Base-by-base conservation (phyloP, 2,888 invertebrate species). In the Parasteatoda lunata region DNA sequence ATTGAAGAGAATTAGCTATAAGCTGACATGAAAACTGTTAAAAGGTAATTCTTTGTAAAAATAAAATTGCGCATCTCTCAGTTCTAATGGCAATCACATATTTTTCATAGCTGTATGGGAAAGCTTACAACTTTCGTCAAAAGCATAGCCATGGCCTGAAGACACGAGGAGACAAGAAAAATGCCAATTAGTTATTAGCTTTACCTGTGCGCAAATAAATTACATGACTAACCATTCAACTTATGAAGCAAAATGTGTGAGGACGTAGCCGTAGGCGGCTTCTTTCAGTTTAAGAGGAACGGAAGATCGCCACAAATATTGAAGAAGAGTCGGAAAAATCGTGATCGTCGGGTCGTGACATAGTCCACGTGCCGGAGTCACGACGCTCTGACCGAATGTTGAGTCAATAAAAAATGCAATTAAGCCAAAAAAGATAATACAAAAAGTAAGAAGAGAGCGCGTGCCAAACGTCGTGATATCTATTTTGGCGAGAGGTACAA, bases 391-490 rank as follows among this genome's bases (percentile, higher is more conserved):
- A 54, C 79, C 47, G 65, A 47, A 77, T 77, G 70, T 52, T 73
- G 77, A 77, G 77, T 77, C 84, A 77, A 84, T 77, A 77, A 76
- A 84, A 77, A 72, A 65, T 47, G 84, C 84, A 84, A 84, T 84
- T 77, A 77, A 72, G 77, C 48, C n/a, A 64, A 79, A 79, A 71
- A 45, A 71, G 30, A 68, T 30, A 79, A 64, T 59, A 79, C 13
- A 54, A 78, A 71, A 79, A 79, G 4, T 64, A n/a, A n/a, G 54
- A 47, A 30, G 54, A 48, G 65, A 3, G 72, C 84, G 84, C 84
- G 84, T 84, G 84, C 77, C 84, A 51, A 77, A 70, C 83, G 70
- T 83, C 83, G 70, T 77, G 83, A 83, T 83, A 83, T 83, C 83
- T 83, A 83, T 83, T 83, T 83, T 77, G 64, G 71, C 70, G 77